These are phyloP conservation scores for Hemibagrus wyckioides DNA, from an alignment of 2,113 vertebrate genomes.

Conservation along the genomic window DNA sequence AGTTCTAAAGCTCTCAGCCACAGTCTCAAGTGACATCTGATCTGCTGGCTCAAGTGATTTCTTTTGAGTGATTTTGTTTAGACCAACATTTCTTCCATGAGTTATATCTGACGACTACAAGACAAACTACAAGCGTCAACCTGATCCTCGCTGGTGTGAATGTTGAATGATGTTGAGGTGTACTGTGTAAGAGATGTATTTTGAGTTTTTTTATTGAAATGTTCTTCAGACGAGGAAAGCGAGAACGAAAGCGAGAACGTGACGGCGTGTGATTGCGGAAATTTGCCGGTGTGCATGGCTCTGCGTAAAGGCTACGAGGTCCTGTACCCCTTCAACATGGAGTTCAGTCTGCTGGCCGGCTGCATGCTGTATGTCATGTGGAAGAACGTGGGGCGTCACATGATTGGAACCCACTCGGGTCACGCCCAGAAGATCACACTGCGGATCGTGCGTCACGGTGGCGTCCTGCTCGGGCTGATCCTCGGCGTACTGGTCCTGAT, in stretches of 20 bases:
- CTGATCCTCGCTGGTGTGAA: neutral
- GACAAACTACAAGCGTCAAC: neutral
- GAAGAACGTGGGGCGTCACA: conserved; percentile 84
- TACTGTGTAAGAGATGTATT: neutral
- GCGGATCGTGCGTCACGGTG: conserved; percentile 56
- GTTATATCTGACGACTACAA: neutral
- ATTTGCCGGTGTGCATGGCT: conserved; percentile 65
- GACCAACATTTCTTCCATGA: neutral
- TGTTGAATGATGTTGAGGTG: neutral
- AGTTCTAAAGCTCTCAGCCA: too few species aligned
- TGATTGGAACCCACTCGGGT: neutral
- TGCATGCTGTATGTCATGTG: conserved; percentile 89
- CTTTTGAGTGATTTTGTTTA: neutral
- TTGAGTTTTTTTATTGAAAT: neutral
- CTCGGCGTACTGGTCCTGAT: conserved; percentile 71
- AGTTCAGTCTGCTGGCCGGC: conserved; percentile 85
- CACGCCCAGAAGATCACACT: conserved; percentile 67
- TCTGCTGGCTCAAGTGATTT: neutral
- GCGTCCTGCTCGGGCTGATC: conserved; percentile 68
- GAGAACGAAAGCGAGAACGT: conserved; percentile 42
- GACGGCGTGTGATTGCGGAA: conserved; percentile 69
- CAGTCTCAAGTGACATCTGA: too few species aligned
- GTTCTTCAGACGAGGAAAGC: conserved; percentile 28
- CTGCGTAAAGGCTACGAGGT: conserved; percentile 85
- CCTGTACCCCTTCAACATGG: conserved; percentile 88